Evolutionary conservation across 37 sponge, comb jelly and placozoan genomes (phyloP).

Genomic region (Halichondria panicea): DNA sequence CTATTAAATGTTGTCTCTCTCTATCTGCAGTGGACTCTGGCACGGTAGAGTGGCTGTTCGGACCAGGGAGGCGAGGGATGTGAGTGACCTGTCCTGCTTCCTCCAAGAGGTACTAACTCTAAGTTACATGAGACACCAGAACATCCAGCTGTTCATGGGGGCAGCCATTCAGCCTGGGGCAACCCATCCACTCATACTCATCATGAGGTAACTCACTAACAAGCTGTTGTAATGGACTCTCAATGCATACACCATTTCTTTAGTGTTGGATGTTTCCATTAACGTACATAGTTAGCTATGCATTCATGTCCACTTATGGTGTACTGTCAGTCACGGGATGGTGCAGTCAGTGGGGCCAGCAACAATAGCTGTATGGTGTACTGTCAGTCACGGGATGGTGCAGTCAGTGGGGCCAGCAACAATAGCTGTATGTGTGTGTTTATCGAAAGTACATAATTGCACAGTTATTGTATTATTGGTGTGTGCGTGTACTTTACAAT

Average conservation of each 20-base stretch:
- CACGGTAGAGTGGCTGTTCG: conserved; percentile 63
- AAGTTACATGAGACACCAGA: conserved; percentile 70
- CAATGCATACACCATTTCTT: too few species aligned
- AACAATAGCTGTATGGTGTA: too few species aligned
- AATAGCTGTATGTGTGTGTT: too few species aligned
- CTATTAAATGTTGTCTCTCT: not conserved
- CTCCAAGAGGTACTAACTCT: conserved; percentile 49
- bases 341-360: too few species aligned
- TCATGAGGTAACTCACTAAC: conserved; percentile 49
- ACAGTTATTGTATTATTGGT: too few species aligned
- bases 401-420: too few species aligned
- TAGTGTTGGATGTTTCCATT: not conserved
- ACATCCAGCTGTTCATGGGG: conserved; percentile 81
- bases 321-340: not conserved
- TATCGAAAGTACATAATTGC: too few species aligned
- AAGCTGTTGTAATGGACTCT: too few species aligned
- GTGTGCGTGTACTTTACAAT: too few species aligned
- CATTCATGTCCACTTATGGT: not conserved
- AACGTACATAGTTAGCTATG: not conserved
- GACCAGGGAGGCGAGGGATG: conserved; percentile 16
- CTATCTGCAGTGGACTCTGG: conserved; percentile 64
- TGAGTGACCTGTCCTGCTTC: conserved; percentile 32
- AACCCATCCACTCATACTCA: conserved; percentile 41
- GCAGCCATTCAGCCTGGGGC: conserved; percentile 21
- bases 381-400: not conserved